phyloP scores from a whole-genome alignment of 2,113 vertebrate species.

The Etheostoma spectabile region DNA sequence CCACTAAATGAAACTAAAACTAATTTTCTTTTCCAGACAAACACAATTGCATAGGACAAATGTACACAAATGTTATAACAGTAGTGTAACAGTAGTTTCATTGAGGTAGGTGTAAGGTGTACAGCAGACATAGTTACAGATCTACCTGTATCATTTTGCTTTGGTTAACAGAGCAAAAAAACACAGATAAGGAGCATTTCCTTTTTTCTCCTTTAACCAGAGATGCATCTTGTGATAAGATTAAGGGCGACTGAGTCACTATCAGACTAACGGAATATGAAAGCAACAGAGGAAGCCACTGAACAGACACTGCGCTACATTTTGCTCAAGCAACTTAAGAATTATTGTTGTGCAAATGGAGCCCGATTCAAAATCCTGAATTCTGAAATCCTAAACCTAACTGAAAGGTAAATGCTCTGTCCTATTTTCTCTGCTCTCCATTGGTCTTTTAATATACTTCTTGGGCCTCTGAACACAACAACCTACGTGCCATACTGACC shows the following conservation, averaged over 20 bases:
- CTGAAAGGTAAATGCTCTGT: not conserved
- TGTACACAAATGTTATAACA: not conserved
- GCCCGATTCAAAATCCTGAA: not conserved
- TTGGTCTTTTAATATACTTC: not conserved
- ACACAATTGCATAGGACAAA: not conserved
- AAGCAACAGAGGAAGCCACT: not conserved
- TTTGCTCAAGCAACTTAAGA: not conserved
- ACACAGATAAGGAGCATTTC: not conserved
- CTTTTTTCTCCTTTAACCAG: not conserved
- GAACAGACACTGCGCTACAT: not conserved
- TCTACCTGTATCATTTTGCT: not conserved
- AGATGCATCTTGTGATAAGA: not conserved
- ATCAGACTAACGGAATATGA: not conserved
- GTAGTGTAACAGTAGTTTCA: not conserved
- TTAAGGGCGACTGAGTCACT: not conserved
- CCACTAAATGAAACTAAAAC: no score
- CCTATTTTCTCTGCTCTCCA: not conserved
- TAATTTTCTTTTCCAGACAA: not conserved
- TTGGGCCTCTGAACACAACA: slow-evolving; percentile 4
- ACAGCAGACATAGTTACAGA: not conserved
- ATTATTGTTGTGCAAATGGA: not conserved
- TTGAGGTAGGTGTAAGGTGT: no score
- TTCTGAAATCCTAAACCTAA: no score
- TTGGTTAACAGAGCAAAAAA: not conserved
- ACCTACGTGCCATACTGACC: slow-evolving; percentile 18